These are phyloP conservation scores for Atta cephalotes DNA, from an alignment of 1,140 invertebrate species.

Conservation along the genomic window DNA sequence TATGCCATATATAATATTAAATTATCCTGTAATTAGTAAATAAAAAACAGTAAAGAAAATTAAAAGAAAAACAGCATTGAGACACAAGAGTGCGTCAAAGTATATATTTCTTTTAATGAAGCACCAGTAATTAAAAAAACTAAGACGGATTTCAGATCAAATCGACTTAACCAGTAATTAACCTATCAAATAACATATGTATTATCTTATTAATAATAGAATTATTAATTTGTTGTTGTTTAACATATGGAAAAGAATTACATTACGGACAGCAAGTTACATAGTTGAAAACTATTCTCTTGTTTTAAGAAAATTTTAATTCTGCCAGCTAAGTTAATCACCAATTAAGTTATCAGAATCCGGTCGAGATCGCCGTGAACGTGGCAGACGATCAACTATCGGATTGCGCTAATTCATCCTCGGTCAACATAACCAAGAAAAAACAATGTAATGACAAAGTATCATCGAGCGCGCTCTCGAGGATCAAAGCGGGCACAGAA, in stretches of 20 bases:
- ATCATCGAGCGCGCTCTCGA: background rate
- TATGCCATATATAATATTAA: background rate
- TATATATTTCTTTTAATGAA: background rate
- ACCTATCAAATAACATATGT: background rate
- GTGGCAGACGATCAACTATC: background rate
- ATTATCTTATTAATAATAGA: background rate
- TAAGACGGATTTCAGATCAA: background rate
- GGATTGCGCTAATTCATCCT: slow-evolving; percentile 61
- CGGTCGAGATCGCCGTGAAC: background rate
- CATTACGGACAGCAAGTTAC: too few relatives aligned
- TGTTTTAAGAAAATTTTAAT: background rate
- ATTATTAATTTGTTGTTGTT: background rate
- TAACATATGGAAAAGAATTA: slow-evolving; percentile 1
- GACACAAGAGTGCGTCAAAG: background rate
- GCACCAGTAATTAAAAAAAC: background rate
- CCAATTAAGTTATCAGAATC: background rate
- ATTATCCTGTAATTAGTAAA: background rate
- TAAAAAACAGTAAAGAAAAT: background rate
- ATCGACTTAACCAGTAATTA: background rate
- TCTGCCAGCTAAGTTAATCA: background rate
- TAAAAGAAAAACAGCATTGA: background rate
- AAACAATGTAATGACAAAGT: slow-evolving; percentile 59
- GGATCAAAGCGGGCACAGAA: too few relatives aligned
- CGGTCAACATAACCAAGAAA: slow-evolving; percentile 67
- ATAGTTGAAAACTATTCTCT: background rate